Base-by-base conservation (phyloP, 2,888 invertebrate species). In the Choristoneura rosaceana region DNA sequence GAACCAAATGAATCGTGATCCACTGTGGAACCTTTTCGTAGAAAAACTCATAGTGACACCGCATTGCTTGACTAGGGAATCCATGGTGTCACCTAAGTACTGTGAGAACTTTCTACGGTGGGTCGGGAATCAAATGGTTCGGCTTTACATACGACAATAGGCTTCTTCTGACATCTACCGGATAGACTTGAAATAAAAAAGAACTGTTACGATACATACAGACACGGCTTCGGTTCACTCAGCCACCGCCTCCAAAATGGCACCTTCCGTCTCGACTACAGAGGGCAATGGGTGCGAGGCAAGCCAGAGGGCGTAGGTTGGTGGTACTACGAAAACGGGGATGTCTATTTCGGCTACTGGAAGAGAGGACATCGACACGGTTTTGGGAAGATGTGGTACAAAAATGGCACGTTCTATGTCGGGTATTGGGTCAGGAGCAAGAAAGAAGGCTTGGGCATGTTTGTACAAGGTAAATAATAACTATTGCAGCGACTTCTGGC, bases 341-440 rank as follows among this genome's bases (percentile, higher is more conserved):
- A 95, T 75, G 94, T 95, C 17, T 96, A 96, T 82, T 93, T 95
- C 71, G 96, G 96, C 0, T 93, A 92, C 77, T 94, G 94, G 87
- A 90, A 88, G 74, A 84, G 87, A 55, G 94, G 94, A 0, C 85
- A 90, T 71, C 87, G 94, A 43, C 90, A 95, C 17, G 96, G 96
- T 0, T 95, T 94, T 75, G 96, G 96, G 1, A 94, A 94, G 79
- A 95, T 95, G 92, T 96, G 95, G 95, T 95, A 95, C 77, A 79
- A 83, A 0, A 87, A 95, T 78, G 95, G 95, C 0, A 93, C 94
- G 0, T 94, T 94, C 79, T 96, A 96, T 75, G 95, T 95, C 64
- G 96, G 96, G 0, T 93, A 94, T 74, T 96, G 96, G 96, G 84
- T 84, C 10, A 88, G 89, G 76, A 87, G 91, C 78, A 77, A 87